phyloP scores from a whole-genome alignment of 1,140 invertebrate species.

The Onthophagus taurus region DNA sequence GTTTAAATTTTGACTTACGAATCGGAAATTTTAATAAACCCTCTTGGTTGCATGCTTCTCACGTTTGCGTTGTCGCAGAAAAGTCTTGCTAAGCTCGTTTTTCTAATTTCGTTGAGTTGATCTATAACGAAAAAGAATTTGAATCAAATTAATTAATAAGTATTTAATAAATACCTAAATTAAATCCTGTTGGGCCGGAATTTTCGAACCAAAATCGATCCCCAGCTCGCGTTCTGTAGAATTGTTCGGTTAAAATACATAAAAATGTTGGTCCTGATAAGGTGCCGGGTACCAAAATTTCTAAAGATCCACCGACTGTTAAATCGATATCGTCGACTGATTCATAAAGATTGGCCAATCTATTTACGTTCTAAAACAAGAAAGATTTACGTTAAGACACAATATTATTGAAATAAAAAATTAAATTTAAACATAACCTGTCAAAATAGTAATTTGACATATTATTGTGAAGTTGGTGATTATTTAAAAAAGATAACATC shows the following conservation, averaged over 20 bases:
- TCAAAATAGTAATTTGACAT: slow-evolving; percentile 4
- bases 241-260: slow-evolving; percentile 83
- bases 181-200: slow-evolving; percentile 58
- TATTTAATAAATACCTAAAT: slow-evolving; percentile 48
- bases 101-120: slow-evolving; percentile 62
- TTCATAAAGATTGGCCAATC: slow-evolving; percentile 54
- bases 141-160: slow-evolving; percentile 12
- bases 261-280: slow-evolving; percentile 85
- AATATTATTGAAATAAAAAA: slow-evolving; percentile 14
- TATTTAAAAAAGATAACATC: no score
- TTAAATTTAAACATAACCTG: background rate
- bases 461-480: no score
- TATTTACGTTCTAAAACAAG: slow-evolving; percentile 50
- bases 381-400: no score
- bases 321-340: slow-evolving; percentile 80
- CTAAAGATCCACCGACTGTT: slow-evolving; percentile 75
- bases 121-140: slow-evolving; percentile 16
- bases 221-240: slow-evolving; percentile 71
- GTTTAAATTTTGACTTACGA: slow-evolving; percentile 39
- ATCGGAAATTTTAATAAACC: slow-evolving; percentile 48
- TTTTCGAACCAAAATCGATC: slow-evolving; percentile 81
- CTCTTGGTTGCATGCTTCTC: slow-evolving; percentile 59
- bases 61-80: slow-evolving; percentile 80
- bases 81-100: slow-evolving; percentile 68
- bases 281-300: slow-evolving; percentile 64